Evolutionary conservation across 2,888 invertebrate species (phyloP), one percentile per base, ranked within the genome.

Genomic region (Drosophila subquinaria): DNA sequence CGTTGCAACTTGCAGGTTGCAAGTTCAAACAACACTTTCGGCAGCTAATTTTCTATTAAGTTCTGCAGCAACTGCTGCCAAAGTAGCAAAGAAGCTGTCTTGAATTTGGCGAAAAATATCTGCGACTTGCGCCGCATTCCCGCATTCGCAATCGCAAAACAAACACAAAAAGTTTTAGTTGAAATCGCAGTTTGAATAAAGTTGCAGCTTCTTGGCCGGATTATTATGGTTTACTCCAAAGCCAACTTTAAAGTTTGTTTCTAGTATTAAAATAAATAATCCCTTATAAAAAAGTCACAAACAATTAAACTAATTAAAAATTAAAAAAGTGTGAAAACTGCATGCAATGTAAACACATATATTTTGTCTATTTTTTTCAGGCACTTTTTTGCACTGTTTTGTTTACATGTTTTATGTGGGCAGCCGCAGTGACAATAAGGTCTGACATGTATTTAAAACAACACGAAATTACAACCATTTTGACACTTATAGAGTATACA

Each of bases 11-110:
- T 57, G 61, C 77, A 61, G 50, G 70, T 70, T 53, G 64, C 79
- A 66, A 82, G 79, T 82, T 76, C 72, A 77, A 82, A 73, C 69
- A 73, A 69, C 74, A 74, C 69, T 79, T 73, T 70, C 81, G 60
- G 80, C 70, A 62, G 83, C 86, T 82, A 80, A 81, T 85, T 85
- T 74, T 84, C 69, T 81, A 86, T 81, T 81, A 75, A 69, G 69
- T 73, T 69, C 59, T 65, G 71, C 71, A 67, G 35, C 71, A 50
- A 23, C 51, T 56, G 60, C 53, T 38, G 69, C 64, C 62, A 78
- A 78, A 70, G 64, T 68, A 70, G 43, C 74, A 67, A 59, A 59
- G 52, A 66, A 63, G 45, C 75, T 69, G 71, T 61, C 84, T 71
- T 72, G 76, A 86, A 64, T 79, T 55, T 68, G 53, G 53, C 69